These are phyloP conservation scores for Montipora capitata DNA, from an alignment of 92 coral and sea anemone genomes.

Conservation along the genomic window DNA sequence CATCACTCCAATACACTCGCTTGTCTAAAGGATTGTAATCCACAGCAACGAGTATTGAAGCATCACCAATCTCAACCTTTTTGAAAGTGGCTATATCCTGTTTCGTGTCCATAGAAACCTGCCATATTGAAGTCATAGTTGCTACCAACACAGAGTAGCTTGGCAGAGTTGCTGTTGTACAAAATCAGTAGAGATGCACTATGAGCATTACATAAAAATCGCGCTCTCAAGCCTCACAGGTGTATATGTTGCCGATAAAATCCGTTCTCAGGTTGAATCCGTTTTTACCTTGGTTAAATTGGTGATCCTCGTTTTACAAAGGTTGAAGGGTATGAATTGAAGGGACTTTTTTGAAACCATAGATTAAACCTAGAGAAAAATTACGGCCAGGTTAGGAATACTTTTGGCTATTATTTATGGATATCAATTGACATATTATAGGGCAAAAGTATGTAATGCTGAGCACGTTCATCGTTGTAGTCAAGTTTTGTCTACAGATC, in stretches of 20 bases:
- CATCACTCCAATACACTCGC: slow-evolving; percentile 93
- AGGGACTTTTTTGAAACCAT: too few species aligned
- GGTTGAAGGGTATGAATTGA: too few species aligned
- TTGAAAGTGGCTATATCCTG: slow-evolving; percentile 65
- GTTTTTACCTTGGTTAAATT: too few species aligned
- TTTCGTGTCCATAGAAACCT: slow-evolving; percentile 69
- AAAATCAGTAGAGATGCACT: background rate
- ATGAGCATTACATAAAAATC: background rate
- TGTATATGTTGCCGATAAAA: background rate
- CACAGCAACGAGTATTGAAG: slow-evolving; percentile 78
- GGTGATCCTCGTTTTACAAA: too few species aligned
- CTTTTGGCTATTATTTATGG: too few species aligned
- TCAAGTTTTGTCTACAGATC: too few species aligned
- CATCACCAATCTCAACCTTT: slow-evolving; percentile 83
- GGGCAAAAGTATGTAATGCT: too few species aligned
- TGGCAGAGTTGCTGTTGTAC: slow-evolving; percentile 75
- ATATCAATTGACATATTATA: too few species aligned
- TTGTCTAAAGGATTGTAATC: slow-evolving; percentile 87
- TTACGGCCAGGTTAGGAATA: too few species aligned
- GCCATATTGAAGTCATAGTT: slow-evolving; percentile 80
- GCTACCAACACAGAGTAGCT: slow-evolving; percentile 82
- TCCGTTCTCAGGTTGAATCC: too few species aligned
- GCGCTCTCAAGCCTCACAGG: background rate
- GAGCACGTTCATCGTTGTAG: too few species aligned
- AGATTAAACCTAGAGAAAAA: too few species aligned